Conservation (phyloP, 2,888 invertebrate genomes). For the Nomada flava region DNA sequence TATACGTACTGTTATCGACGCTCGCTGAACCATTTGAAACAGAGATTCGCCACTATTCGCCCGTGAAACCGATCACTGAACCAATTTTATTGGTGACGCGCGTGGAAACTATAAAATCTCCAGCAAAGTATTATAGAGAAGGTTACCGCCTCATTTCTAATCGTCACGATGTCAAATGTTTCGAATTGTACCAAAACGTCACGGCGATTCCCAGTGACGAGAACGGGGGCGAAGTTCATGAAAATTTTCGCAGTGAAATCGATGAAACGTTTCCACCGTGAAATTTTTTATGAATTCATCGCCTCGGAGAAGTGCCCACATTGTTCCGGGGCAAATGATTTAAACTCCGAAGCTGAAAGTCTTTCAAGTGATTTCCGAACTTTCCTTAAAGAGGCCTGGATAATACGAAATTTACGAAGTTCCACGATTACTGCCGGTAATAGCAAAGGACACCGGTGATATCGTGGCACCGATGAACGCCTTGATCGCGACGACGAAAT, state of each 20-base stretch:
- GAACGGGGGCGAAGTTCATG: neutral
- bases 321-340: conserved; percentile 53
- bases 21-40: conserved; percentile 4
- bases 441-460: conserved; percentile 28
- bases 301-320: conserved; percentile 22
- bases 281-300: conserved; percentile 54
- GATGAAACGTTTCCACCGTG: conserved; percentile 33
- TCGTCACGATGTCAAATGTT: neutral
- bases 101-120: conserved; percentile 23
- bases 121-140: conserved; percentile 23
- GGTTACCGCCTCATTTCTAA: neutral
- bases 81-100: conserved; percentile 67
- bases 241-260: conserved; percentile 39
- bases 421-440: conserved; percentile 30
- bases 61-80: conserved; percentile 45
- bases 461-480: conserved; percentile 16
- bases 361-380: conserved; percentile 51
- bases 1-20: neutral
- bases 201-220: neutral
- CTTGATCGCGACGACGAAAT: conserved; percentile 28
- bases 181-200: conserved; percentile 4
- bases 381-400: conserved; percentile 46
- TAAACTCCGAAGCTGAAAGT: conserved; percentile 40
- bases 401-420: conserved; percentile 52
- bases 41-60: conserved; percentile 42